Base-by-base conservation (phyloP, 1,140 invertebrate genomes). In the Oryzaephilus surinamensis region DNA sequence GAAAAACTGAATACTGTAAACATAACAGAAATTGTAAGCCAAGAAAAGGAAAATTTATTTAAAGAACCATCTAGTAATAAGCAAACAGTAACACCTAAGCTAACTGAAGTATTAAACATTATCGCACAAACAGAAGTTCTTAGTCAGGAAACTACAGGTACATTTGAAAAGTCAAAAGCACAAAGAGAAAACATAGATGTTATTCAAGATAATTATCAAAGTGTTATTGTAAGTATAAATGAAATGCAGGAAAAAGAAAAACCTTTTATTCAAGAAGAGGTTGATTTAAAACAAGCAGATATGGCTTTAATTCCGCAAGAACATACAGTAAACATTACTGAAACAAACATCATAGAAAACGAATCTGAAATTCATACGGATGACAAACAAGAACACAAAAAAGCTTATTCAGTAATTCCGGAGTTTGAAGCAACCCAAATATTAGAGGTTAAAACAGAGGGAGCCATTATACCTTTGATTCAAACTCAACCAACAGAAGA, bases 21-120 rank as follows among this genome's bases (percentile, higher is more conserved):
- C 32, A 60, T 69, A 28, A 64, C 58, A 15, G 64, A 72, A 54
- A 61, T 60, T 12, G 36, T 64, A 12, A 52, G 57, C 3, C 58
- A 65, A 33, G 55, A 61, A 24, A 57, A 57, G 45, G 57, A 59
- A 41, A 43, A 21, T 14, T 36, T 18, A 24, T 37, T 37, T 37
- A 35, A 30, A 12, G 48, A 53, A 32, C 14, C 7, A 5, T 16
- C 19, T 2, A 10, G 44, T 26, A 41, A 38, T n/a, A n/a, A n/a
- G n/a, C n/a, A n/a, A 30, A 3, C 21, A 14, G 31, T 38, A 19
- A 51, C 41, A 30, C 35, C 39, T 24, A 23, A 41, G 30, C 32
- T 26, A 34, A 28, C 16, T 6, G 3, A 28, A 37, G 29, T 15
- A 11, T 26, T 20, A 18, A 18, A 39, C 30, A 26, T 18, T 12